phyloP scores from a whole-genome alignment of 2,888 invertebrate genomes.

The Lypha dubia region DNA sequence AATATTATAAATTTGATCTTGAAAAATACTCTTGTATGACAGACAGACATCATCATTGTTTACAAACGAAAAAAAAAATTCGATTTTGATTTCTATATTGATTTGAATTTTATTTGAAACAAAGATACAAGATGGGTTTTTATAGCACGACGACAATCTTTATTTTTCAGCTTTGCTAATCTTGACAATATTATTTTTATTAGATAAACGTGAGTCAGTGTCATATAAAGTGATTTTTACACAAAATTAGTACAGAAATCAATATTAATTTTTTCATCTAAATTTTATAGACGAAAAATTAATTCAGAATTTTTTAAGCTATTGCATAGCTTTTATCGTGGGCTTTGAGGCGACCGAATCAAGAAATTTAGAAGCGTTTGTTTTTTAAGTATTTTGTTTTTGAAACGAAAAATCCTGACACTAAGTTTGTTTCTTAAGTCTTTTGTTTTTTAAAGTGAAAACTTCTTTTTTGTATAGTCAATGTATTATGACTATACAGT shows the following conservation, averaged over 20 bases:
- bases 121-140: neutral
- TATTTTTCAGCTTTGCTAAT: neutral
- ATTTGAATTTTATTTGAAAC: neutral
- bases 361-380: too few relatives aligned
- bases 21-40: slow-evolving; percentile 23
- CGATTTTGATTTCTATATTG: neutral
- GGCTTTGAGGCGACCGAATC: too few relatives aligned
- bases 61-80: neutral
- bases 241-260: neutral
- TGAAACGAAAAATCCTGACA: too few relatives aligned
- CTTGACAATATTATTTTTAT: neutral
- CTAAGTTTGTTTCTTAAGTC: too few relatives aligned
- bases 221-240: neutral
- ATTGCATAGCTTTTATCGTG: too few relatives aligned
- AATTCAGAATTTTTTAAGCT: too few relatives aligned
- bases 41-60: neutral
- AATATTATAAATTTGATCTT: neutral
- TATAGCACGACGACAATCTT: neutral
- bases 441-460: too few relatives aligned
- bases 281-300: neutral
- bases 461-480: too few relatives aligned
- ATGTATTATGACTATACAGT: too few relatives aligned
- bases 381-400: too few relatives aligned
- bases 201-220: slow-evolving; percentile 23
- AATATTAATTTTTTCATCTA: too few relatives aligned